Percentiles rank a stretch among this genome's conserved stretches.
Conservation (phyloP, 2,888 invertebrate species). For the Ommatoiulus sabulosus region DNA sequence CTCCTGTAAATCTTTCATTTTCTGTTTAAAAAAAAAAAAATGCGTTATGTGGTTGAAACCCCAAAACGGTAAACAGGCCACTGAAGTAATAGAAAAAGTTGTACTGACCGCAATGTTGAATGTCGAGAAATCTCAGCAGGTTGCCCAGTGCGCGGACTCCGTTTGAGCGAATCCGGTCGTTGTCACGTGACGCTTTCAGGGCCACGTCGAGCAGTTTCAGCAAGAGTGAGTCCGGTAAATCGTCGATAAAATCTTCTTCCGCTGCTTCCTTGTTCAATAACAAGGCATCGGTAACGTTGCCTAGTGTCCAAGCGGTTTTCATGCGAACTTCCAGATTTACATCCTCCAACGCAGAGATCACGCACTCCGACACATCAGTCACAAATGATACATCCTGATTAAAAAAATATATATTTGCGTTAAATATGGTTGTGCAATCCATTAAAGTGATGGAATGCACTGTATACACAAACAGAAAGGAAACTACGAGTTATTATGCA, state of each 20-base stretch:
- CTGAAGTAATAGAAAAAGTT: neutral
- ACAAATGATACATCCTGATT: conserved; percentile 70
- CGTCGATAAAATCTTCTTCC: conserved; percentile 69
- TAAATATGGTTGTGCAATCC: no score
- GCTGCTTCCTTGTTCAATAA: conserved; percentile 72
- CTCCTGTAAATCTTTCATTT: conserved; percentile 70
- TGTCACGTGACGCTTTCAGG: conserved; percentile 76
- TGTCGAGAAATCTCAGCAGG: conserved; percentile 75
- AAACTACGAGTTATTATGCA: no score
- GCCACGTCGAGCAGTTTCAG: conserved; percentile 78
- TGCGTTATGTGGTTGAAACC: neutral
- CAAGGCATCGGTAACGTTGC: conserved; percentile 85
- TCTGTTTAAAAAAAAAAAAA: conserved; percentile 65
- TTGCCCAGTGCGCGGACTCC: conserved; percentile 85
- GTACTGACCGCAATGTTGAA: conserved; percentile 58
- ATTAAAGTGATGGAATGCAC: no score
- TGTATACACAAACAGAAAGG: no score
- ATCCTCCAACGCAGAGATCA: conserved; percentile 77
- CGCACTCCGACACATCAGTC: conserved; percentile 82
- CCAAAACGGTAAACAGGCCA: neutral
- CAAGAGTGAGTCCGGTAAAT: conserved; percentile 77
- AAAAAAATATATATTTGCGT: neutral
- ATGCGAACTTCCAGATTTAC: conserved; percentile 77
- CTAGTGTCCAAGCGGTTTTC: conserved; percentile 89
- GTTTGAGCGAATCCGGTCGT: conserved; percentile 86